Conservation (phyloP, 2,888 invertebrate genomes). For the Drosophila engyochracea region DNA sequence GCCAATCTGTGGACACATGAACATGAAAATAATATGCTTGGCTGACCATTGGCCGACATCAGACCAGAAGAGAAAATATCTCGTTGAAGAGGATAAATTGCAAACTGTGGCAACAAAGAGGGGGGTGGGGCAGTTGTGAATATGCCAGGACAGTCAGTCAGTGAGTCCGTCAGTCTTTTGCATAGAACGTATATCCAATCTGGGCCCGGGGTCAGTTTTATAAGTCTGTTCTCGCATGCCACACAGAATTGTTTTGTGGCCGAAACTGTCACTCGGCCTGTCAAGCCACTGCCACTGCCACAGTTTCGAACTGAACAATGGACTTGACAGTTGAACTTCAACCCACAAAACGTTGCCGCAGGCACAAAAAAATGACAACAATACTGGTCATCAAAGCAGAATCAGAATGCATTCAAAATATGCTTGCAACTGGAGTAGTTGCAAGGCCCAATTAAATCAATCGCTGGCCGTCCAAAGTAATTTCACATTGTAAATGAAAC, state of each 20-base stretch:
- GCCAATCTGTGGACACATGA: not conserved
- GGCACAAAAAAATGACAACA: not conserved
- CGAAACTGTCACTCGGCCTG: conserved; percentile 74
- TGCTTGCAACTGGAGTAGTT: not conserved
- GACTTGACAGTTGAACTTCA: conserved; percentile 29
- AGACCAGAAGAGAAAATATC: conserved; percentile 39
- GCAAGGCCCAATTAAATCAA: conserved; percentile 1
- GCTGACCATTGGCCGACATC: conserved; percentile 16
- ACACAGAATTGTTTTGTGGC: conserved; percentile 69
- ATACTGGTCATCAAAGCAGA: not conserved
- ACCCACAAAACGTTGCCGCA: conserved; percentile 3
- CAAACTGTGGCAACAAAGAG: not conserved
- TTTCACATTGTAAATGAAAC: conserved; percentile 47
- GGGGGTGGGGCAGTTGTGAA: not conserved
- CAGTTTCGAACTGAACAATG: conserved; percentile 27
- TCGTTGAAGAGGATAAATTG: conserved; percentile 49
- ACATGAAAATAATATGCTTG: conserved; percentile 1
- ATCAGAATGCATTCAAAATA: not conserved
- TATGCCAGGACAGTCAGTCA: not conserved
- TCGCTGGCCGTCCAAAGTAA: conserved; percentile 2
- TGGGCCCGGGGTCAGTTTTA: conserved; percentile 48
- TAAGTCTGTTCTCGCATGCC: conserved; percentile 58
- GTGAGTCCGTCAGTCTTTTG: conserved; percentile 6
- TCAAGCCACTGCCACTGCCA: conserved; percentile 36
- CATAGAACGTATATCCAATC: conserved; percentile 18